Conservation (phyloP, 2,797 vertebrate species). For the Selene dorsalis region DNA sequence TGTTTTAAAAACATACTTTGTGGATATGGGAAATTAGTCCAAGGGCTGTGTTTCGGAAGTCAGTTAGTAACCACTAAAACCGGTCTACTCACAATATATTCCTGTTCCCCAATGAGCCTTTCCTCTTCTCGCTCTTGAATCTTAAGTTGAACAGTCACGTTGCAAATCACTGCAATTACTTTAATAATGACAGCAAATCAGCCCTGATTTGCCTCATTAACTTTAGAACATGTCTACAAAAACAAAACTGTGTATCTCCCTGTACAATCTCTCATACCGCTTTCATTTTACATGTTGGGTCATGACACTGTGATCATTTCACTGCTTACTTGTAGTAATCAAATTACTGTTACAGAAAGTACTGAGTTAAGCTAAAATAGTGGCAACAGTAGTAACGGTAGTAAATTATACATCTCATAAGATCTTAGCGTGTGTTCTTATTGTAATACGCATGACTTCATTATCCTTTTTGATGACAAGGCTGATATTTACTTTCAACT, state of each 20-base stretch:
- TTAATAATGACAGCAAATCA: not conserved
- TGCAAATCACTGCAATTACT: constrained; percentile 14
- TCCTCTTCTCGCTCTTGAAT: not conserved
- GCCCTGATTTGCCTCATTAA: constrained; percentile 12
- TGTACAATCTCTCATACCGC: not conserved
- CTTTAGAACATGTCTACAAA: not conserved
- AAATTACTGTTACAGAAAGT: not conserved
- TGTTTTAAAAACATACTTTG: constrained; percentile 15
- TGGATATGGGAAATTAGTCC: constrained; percentile 1
- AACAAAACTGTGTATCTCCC: not conserved
- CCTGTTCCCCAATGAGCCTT: not conserved
- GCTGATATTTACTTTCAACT: not conserved
- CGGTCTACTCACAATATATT: not conserved
- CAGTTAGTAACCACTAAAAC: too few species aligned
- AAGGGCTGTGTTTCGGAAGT: too few species aligned
- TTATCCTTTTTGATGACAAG: not conserved
- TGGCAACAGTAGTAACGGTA: not conserved
- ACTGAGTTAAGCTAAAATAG: not conserved
- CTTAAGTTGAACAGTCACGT: not conserved
- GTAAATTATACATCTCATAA: not conserved
- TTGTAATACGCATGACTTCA: not conserved
- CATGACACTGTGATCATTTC: constrained; percentile 10
- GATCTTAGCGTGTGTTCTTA: not conserved
- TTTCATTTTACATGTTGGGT: not conserved
- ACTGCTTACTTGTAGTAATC: not conserved